phyloP scores from a whole-genome alignment of 2,797 vertebrate species.

The Pseudochaenichthys georgianus region DNA sequence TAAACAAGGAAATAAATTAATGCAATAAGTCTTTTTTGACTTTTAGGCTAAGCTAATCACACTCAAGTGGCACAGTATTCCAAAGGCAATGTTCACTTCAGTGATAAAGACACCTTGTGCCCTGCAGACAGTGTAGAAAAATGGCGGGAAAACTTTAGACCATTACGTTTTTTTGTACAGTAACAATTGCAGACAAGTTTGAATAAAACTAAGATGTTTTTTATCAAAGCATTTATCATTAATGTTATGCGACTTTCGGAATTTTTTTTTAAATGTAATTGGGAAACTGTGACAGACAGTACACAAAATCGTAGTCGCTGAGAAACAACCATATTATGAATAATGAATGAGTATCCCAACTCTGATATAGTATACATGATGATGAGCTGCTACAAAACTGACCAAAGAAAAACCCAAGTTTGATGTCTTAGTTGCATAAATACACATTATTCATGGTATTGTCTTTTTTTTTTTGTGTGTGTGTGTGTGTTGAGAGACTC shows the following conservation, averaged over 20 bases:
- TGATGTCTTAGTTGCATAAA: constrained; percentile 4
- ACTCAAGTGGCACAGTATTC: not conserved
- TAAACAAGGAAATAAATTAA: constrained; percentile 2
- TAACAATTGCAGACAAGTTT: too few relatives aligned
- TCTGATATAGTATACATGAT: too few relatives aligned
- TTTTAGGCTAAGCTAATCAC: constrained; percentile 1
- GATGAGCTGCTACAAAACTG: too few relatives aligned
- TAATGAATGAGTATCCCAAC: too few relatives aligned
- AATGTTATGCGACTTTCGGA: too few relatives aligned
- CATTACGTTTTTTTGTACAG: too few relatives aligned
- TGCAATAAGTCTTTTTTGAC: not conserved
- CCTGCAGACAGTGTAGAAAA: too few relatives aligned
- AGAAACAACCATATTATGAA: too few relatives aligned
- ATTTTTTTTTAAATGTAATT: too few relatives aligned
- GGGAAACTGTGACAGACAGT: not conserved
- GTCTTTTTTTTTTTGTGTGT: not conserved
- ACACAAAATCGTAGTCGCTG: not conserved
- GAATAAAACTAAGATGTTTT: too few relatives aligned
- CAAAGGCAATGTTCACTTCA: not conserved
- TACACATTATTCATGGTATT: not conserved
- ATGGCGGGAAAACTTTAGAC: too few relatives aligned
- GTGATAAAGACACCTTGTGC: constrained; percentile 1
- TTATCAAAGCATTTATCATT: too few relatives aligned
- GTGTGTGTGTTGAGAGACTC: constrained; percentile 13
- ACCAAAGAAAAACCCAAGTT: constrained; percentile 5